Conservation (phyloP, 2,888 invertebrate genomes). For the Drosophila mettleri region DNA sequence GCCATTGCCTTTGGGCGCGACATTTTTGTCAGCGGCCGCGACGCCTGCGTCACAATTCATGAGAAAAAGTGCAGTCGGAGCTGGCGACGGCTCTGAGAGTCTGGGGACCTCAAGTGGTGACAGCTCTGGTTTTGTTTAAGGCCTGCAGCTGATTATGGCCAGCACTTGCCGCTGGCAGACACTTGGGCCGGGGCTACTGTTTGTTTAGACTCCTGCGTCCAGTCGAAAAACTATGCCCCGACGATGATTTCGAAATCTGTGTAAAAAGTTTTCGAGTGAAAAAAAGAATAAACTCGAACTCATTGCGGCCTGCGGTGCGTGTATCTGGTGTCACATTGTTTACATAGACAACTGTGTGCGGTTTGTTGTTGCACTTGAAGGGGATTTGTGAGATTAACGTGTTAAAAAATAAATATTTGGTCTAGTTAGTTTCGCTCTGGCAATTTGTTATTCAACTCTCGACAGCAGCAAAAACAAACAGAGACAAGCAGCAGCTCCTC, state of each 20-base stretch:
- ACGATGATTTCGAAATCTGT: conserved; percentile 51
- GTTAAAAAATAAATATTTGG: conserved; percentile 82
- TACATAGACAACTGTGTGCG: conserved; percentile 72
- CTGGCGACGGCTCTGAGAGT: conserved; percentile 8
- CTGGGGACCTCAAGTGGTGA: conserved; percentile 67
- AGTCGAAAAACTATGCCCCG: conserved; percentile 47
- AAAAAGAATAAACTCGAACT: conserved; percentile 44
- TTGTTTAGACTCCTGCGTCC: conserved; percentile 77
- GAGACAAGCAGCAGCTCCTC: conserved; percentile 26
- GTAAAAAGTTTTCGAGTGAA: conserved; percentile 31
- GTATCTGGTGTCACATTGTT: conserved; percentile 67
- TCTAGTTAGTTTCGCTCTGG: conserved; percentile 75
- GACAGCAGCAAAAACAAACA: conserved; percentile 67
- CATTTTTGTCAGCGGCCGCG: conserved; percentile 68
- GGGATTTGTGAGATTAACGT: conserved; percentile 79
- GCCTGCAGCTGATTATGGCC: conserved; percentile 71
- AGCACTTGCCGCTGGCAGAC: conserved; percentile 15
- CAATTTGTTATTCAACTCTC: conserved; percentile 71
- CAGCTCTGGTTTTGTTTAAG: conserved; percentile 56
- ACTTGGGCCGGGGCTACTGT: conserved; percentile 57
- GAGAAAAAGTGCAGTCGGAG: conserved; percentile 57
- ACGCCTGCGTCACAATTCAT: conserved; percentile 63
- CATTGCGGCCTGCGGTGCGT: conserved; percentile 52
- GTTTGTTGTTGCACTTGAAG: conserved; percentile 64
- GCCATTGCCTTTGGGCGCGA: conserved; percentile 58